These are phyloP conservation scores for Orthosia gracilis DNA, from an alignment of 2,888 invertebrate genomes.

Conservation along the genomic window DNA sequence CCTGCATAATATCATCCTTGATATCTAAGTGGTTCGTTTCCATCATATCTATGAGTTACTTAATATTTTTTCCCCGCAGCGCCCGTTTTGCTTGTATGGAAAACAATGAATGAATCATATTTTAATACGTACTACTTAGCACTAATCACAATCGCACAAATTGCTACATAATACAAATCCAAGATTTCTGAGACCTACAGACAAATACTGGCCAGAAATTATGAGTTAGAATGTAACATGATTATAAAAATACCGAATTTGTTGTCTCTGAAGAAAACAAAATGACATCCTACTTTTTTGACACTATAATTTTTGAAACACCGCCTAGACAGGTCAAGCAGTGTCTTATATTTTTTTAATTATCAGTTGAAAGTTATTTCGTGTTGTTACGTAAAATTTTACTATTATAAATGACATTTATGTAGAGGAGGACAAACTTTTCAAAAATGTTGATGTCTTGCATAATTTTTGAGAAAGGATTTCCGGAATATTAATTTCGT, in stretches of 20 bases:
- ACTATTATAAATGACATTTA: too few species aligned
- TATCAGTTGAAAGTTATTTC: slow-evolving; percentile 13
- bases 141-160: background rate
- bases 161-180: background rate
- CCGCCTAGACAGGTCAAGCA: too few species aligned
- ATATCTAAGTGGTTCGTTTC: slow-evolving; percentile 13
- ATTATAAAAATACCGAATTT: background rate
- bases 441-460: background rate
- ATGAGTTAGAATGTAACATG: background rate
- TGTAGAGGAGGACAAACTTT: background rate
- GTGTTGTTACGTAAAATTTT: slow-evolving; percentile 9
- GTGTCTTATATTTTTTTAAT: background rate
- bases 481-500: slow-evolving; percentile 3
- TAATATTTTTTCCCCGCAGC: background rate
- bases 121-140: background rate
- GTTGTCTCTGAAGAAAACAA: background rate
- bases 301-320: background rate
- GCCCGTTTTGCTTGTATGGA: background rate
- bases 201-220: background rate
- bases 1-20: slow-evolving; percentile 36
- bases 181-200: background rate
- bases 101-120: background rate
- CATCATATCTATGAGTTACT: slow-evolving; percentile 24
- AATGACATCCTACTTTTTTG: background rate
- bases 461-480: slow-evolving; percentile 25